These are phyloP conservation scores for Spilosoma lubricipeda DNA, from an alignment of 2,888 invertebrate species.

Conservation along the genomic window DNA sequence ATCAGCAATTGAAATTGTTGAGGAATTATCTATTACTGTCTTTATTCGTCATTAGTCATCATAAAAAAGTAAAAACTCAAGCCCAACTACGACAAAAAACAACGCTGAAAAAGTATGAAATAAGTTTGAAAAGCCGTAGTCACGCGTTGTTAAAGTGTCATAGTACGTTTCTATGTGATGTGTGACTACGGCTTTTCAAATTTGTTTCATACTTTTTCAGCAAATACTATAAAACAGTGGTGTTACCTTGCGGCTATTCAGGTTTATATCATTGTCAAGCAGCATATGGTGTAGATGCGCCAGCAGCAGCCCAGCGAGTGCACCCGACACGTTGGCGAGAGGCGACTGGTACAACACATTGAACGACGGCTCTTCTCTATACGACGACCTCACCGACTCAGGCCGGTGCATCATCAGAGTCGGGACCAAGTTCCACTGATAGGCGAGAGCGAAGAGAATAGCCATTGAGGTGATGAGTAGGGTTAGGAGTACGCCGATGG, in stretches of 20 bases:
- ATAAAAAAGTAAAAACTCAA: too few relatives aligned
- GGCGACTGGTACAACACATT: conserved; percentile 81
- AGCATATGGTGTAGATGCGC: conserved; percentile 71
- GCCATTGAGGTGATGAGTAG: conserved; percentile 59
- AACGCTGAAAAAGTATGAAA: too few relatives aligned
- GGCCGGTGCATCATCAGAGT: conserved; percentile 76
- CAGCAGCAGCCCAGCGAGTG: conserved; percentile 74
- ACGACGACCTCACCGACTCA: conserved; percentile 73
- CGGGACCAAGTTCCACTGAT: conserved; percentile 72
- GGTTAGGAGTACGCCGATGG: conserved; percentile 57
- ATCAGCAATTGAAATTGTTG: neutral
- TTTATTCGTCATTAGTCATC: too few relatives aligned
- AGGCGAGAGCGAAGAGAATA: conserved; percentile 63
- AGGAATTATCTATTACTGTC: too few relatives aligned
- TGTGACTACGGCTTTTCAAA: too few relatives aligned
- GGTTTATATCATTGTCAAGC: conserved; percentile 48
- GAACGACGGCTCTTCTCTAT: conserved; percentile 71
- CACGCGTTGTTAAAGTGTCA: too few relatives aligned
- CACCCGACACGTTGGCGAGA: conserved; percentile 77
- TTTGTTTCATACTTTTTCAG: too few relatives aligned
- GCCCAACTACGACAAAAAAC: too few relatives aligned
- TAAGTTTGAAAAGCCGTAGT: too few relatives aligned
- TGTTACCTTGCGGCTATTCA: conserved; percentile 59
- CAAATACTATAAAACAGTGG: too few relatives aligned
- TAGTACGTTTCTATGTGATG: too few relatives aligned